These are phyloP conservation scores for Melospiza melodia DNA, from an alignment of 2,113 vertebrate genomes.

Conservation along the genomic window DNA sequence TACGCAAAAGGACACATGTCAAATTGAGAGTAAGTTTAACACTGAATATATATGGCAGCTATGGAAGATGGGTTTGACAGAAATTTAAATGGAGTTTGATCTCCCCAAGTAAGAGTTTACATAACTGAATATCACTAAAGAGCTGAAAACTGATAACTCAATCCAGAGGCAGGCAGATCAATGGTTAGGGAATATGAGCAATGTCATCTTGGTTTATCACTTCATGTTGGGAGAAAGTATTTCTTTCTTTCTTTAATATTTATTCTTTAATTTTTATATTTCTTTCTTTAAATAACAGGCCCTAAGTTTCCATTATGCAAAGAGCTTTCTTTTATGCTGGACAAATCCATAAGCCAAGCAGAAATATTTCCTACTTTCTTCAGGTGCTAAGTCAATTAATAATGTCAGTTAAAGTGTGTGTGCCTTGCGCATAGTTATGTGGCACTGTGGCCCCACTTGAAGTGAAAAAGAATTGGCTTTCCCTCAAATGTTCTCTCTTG, in stretches of 20 bases:
- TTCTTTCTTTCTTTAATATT: neutral
- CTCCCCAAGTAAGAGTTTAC: neutral
- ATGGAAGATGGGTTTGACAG: neutral
- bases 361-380: neutral
- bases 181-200: neutral
- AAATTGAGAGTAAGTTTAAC: constrained; percentile 85
- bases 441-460: neutral
- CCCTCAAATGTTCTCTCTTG: neutral
- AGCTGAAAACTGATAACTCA: neutral
- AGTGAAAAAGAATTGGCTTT: neutral
- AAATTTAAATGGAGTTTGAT: neutral
- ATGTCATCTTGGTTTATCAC: neutral
- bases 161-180: neutral
- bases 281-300: neutral
- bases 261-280: neutral
- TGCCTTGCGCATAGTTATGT: neutral
- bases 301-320: neutral
- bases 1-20: constrained; percentile 92
- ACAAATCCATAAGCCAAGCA: neutral
- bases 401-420: neutral
- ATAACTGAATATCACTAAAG: neutral
- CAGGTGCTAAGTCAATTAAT: neutral
- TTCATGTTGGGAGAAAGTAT: neutral
- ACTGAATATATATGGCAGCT: neutral
- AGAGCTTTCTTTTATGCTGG: neutral